Evolutionary conservation across 1,140 invertebrate species (phyloP), one percentile per base, ranked within the genome.

Genomic region (Tetragonula clypearis): DNA sequence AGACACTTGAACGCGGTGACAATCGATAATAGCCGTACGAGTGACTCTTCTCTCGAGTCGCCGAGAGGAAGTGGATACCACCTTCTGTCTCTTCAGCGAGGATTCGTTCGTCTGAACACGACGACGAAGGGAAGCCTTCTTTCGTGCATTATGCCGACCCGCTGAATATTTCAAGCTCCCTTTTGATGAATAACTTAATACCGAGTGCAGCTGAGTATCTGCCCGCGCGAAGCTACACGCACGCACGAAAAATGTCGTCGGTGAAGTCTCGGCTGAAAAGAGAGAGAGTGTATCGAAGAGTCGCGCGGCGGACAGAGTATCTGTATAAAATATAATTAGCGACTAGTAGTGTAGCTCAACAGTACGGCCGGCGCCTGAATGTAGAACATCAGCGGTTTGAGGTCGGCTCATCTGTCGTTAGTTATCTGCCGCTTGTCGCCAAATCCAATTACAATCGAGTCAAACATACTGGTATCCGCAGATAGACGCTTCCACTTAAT

Each of bases 401-500:
- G 65, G 78, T 69, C 35, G 65, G 30, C n/a, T 79, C 65, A 35
- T 79, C 66, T 41, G 56, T 56, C 78, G 53, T 79, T 69, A 69
- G 8, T 53, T 68, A 79, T 79, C 53, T 41, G 53, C 49, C 65
- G 78, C 49, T 41, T 69, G 65, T 69, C 65, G 23, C 78, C 14
- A 79, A 79, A 79, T 79, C 78, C 78, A 79, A 79, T 79, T 68
- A 79, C 65, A 79, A 69, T 55, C 78, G 78, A 69, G 53, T 69
- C 49, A 79, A 79, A 79, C 65, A 79, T 79, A 69, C n/a, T 69
- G 65, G 65, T 68, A 55, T 79, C 78, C 65, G 19, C 30, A 79
- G 78, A 79, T 79, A 79, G 78, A 79, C 77, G 60, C 77, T 79
- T 79, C 77, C 77, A 79, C 78, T 79, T 79, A 79, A 79, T 79